These are phyloP conservation scores for Poecilia gillii DNA, from an alignment of 2,797 vertebrate species.

Conservation along the genomic window DNA sequence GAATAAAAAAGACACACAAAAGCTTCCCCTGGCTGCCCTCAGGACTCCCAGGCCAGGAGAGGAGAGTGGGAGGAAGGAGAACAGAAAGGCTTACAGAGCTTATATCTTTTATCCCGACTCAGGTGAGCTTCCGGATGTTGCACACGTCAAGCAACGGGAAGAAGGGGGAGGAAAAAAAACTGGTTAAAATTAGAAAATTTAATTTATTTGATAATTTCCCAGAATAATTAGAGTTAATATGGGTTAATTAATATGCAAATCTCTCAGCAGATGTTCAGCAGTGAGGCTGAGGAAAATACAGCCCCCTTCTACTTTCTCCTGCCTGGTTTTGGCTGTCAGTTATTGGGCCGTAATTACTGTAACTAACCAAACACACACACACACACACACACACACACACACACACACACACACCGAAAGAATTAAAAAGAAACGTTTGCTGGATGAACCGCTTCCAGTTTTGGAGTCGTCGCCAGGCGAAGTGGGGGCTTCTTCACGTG, in stretches of 20 bases:
- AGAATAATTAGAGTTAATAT: slow-evolving; percentile 99
- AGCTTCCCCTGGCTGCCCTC: slow-evolving; percentile 92
- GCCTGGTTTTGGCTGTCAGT: slow-evolving; percentile 99
- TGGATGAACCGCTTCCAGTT: slow-evolving; percentile 96
- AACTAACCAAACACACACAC: slow-evolving; percentile 99
- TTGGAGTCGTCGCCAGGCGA: slow-evolving; percentile 88
- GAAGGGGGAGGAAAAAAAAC: slow-evolving; percentile 76
- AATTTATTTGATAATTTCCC: slow-evolving; percentile 99
- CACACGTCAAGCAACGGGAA: slow-evolving; percentile 87
- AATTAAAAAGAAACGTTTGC: slow-evolving; percentile 75
- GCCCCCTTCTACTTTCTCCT: slow-evolving; percentile 95
- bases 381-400: slow-evolving; percentile 34
- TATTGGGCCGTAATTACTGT: slow-evolving; percentile 99
- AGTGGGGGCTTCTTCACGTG: slow-evolving; percentile 88
- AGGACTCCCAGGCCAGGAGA: slow-evolving; percentile 83
- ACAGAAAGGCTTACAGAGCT: slow-evolving; percentile 53
- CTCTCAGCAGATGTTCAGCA: slow-evolving; percentile 99
- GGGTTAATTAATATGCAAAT: slow-evolving; percentile 99
- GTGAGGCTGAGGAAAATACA: slow-evolving; percentile 88
- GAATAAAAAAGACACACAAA: slow-evolving; percentile 93
- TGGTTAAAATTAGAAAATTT: slow-evolving; percentile 99
- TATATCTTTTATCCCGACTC: slow-evolving; percentile 51
- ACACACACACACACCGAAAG: not conserved
- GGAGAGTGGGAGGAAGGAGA: slow-evolving; percentile 70
- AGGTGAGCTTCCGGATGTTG: slow-evolving; percentile 66